A percentile compares a stretch with the other conserved stretches of the same genome.
Evolutionary conservation across 2,113 vertebrate species (phyloP).

Genomic region (Sisor rabdophorus): DNA sequence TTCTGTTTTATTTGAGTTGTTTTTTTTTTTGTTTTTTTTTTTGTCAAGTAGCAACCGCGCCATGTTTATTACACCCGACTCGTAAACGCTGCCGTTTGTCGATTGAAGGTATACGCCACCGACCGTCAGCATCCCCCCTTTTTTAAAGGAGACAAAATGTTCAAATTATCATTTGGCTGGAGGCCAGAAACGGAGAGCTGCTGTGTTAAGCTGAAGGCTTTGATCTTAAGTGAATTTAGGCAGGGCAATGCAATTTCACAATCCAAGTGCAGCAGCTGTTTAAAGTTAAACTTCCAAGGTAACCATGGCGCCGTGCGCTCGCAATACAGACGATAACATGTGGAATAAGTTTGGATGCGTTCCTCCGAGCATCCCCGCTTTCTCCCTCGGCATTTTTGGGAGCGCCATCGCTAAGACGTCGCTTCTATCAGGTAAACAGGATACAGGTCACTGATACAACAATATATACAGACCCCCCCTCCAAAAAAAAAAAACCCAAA

Average conservation of each 20-base stretch:
- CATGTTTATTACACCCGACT: neutral
- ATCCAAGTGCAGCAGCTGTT: slow-evolving; percentile 80
- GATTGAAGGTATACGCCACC: slow-evolving; percentile 14
- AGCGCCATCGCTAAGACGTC: slow-evolving; percentile 70
- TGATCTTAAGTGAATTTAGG: slow-evolving; percentile 68
- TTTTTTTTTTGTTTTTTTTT: slow-evolving; percentile 5
- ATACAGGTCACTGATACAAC: slow-evolving; percentile 77
- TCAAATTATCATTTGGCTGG: slow-evolving; percentile 73
- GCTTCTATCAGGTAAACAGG: slow-evolving; percentile 77
- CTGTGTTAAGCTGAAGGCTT: slow-evolving; percentile 70
- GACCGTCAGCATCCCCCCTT: slow-evolving; percentile 46
- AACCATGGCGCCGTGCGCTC: slow-evolving; percentile 76
- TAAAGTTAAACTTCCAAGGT: slow-evolving; percentile 83
- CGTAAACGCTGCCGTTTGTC: slow-evolving; percentile 22
- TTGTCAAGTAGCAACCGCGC: neutral
- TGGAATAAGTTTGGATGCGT: slow-evolving; percentile 78
- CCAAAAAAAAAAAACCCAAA: neutral
- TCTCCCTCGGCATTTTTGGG: slow-evolving; percentile 74
- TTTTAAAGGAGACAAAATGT: slow-evolving; percentile 73
- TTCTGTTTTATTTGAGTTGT: neutral
- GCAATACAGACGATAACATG: slow-evolving; percentile 73
- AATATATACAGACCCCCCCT: slow-evolving; percentile 67
- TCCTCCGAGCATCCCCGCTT: slow-evolving; percentile 64
- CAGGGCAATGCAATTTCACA: slow-evolving; percentile 78
- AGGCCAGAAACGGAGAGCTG: slow-evolving; percentile 71